phyloP scores from a whole-genome alignment of 2,888 invertebrate genomes.

The Aquatica leii region DNA sequence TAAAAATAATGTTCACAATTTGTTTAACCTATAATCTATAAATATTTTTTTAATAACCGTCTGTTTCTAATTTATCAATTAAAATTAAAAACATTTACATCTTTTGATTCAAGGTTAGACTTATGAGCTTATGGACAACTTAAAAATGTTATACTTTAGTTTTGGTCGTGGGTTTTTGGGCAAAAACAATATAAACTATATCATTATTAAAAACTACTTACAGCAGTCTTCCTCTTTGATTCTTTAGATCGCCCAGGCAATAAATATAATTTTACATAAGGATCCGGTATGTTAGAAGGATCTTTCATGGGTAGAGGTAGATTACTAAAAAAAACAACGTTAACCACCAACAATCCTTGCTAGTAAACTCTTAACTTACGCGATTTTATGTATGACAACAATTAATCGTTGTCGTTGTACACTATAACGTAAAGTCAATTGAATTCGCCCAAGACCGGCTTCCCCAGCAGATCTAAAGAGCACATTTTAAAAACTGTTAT shows the following conservation, averaged over 20 bases:
- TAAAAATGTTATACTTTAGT: too few relatives aligned
- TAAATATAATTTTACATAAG: slow-evolving; percentile 88
- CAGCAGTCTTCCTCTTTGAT: slow-evolving; percentile 85
- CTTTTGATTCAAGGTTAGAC: too few relatives aligned
- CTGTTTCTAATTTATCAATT: too few relatives aligned
- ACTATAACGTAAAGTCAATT: slow-evolving; percentile 86
- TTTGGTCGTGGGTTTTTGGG: too few relatives aligned
- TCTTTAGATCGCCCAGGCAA: slow-evolving; percentile 86
- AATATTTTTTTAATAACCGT: too few relatives aligned
- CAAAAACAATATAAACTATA: too few relatives aligned
- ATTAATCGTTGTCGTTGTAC: slow-evolving; percentile 82
- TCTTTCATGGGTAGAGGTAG: slow-evolving; percentile 76
- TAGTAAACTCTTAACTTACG: slow-evolving; percentile 70
- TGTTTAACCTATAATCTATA: too few relatives aligned
- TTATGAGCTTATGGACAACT: too few relatives aligned
- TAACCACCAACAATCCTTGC: background rate
- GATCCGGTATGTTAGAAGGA: slow-evolving; percentile 85
- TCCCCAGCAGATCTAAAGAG: slow-evolving; percentile 71
- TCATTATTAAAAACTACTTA: too few relatives aligned
- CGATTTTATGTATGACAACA: slow-evolving; percentile 88
- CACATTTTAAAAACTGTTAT: slow-evolving; percentile 13
- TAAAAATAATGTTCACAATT: too few relatives aligned
- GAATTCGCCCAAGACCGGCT: slow-evolving; percentile 79
- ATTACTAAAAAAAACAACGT: slow-evolving; percentile 65
- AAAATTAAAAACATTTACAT: too few relatives aligned